phyloP scores from a whole-genome alignment of 2,888 invertebrate species.

The Aspidiotus destructor region DNA sequence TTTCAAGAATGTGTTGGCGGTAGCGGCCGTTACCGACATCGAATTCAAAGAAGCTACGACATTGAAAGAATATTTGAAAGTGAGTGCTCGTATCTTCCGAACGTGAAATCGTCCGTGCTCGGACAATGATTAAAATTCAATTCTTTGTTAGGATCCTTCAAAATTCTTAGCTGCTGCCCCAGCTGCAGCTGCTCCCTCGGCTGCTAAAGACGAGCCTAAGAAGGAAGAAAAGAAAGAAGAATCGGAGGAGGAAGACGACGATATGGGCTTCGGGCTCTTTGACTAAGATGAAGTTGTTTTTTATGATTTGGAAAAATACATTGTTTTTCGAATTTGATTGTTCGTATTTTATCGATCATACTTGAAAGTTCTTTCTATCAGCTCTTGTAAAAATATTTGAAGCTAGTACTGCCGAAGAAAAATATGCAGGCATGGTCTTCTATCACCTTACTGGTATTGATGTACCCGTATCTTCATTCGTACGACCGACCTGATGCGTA shows the following conservation, averaged over 20 bases:
- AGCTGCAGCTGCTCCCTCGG: slow-evolving; percentile 51
- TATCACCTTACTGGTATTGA: no score
- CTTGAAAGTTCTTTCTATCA: no score
- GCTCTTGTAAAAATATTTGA: no score
- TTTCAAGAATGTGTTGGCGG: slow-evolving; percentile 92
- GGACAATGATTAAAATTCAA: background rate
- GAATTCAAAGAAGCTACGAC: slow-evolving; percentile 88
- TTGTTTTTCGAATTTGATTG: no score
- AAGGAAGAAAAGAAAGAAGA: slow-evolving; percentile 77
- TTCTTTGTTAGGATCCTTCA: slow-evolving; percentile 69
- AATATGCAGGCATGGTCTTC: no score
- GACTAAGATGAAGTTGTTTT: slow-evolving; percentile 49
- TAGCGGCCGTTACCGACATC: slow-evolving; percentile 92
- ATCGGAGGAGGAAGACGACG: slow-evolving; percentile 83
- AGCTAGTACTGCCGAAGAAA: no score
- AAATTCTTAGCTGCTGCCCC: slow-evolving; percentile 66
- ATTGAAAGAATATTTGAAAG: slow-evolving; percentile 84
- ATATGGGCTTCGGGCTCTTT: slow-evolving; percentile 96
- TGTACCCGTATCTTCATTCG: no score
- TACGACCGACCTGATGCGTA: no score
- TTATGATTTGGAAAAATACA: no score
- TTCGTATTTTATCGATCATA: no score
- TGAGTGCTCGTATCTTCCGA: slow-evolving; percentile 39
- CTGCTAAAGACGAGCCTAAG: slow-evolving; percentile 54
- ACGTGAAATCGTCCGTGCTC: background rate